Base-by-base conservation (phyloP, 2,888 invertebrate species). In the Netelia fuscicornis region DNA sequence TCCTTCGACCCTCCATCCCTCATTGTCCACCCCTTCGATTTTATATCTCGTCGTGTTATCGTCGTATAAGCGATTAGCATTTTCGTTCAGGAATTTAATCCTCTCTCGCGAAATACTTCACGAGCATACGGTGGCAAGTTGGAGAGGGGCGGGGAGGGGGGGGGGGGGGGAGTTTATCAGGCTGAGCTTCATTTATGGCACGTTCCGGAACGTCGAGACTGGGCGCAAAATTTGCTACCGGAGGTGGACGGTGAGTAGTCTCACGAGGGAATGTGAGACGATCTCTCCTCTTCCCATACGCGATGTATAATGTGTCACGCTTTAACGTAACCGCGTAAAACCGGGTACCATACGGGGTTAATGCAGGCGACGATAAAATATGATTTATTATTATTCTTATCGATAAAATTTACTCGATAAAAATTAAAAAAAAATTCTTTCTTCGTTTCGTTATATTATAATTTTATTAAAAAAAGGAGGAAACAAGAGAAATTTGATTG, bases 21-120 rank as follows among this genome's bases (percentile, higher is more conserved):
- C 37, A 17, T 23, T 23, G 13, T 2, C n/a, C 52, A 23, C 37
- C 30, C n/a, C 13, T 48, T 48, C 37, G 67, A 64, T 30, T 30
- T 84, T 64, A 67, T 67, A 56, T 79, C 54, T 20, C 42, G 60
- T 30, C 70, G 52, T 64, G 74, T 82, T 79, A 80, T 79, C 76
- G 70, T 71, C 62, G 62, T 23, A 42, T 37, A 23, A 68, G 68
- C 54, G 52, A 75, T 75, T 44, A 75, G 56, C 56, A 65, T 70
- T 77, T 83, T 78, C 48, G 56, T 83, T 58, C n/a, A 67, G 44
- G 65, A 65, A 64, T 76, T 72, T 72, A 42, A 58, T 52, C 52
- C 67, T 65, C 64, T 20, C 72, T 48, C 58, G 52, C n/a, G 70
- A 62, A 62, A 78, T 62, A 78, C 11, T 70, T 70, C 13, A 30